phyloP scores from a whole-genome alignment of 2,113 vertebrate species.

The Petaurus breviceps region DNA sequence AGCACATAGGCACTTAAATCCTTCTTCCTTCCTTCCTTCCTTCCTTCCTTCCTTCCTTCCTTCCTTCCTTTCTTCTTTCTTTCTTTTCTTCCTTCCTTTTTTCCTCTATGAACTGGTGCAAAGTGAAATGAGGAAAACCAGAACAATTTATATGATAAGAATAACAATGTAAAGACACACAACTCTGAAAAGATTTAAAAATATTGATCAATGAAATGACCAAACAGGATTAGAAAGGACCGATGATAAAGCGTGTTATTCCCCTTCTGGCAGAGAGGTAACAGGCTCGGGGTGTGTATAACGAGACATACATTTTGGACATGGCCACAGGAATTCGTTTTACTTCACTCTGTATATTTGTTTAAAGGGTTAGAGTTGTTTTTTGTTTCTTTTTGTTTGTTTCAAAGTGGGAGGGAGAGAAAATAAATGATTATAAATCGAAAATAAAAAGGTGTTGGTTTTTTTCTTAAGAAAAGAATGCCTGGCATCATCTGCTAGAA shows the following conservation, averaged over 20 bases:
- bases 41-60: too few species aligned
- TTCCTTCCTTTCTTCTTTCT: too few species aligned
- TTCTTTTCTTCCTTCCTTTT: not conserved
- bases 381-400: not conserved
- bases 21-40: too few species aligned
- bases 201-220: not conserved
- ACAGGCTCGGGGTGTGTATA: not conserved
- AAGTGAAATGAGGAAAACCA: too few species aligned
- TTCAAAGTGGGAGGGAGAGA: not conserved
- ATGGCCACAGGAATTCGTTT: too few species aligned
- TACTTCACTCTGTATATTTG: not conserved
- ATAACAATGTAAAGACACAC: not conserved
- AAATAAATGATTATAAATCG: not conserved
- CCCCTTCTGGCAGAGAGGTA: not conserved
- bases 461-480: not conserved
- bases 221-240: not conserved
- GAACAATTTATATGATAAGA: too few species aligned
- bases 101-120: not conserved
- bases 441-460: not conserved
- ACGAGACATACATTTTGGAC: too few species aligned
- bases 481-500: not conserved
- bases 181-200: not conserved
- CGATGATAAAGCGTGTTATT: not conserved
- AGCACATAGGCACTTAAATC: not conserved
- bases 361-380: too few species aligned